Evolutionary conservation across 2,888 invertebrate genomes (phyloP).

Genomic region (Scaptomyza flava): DNA sequence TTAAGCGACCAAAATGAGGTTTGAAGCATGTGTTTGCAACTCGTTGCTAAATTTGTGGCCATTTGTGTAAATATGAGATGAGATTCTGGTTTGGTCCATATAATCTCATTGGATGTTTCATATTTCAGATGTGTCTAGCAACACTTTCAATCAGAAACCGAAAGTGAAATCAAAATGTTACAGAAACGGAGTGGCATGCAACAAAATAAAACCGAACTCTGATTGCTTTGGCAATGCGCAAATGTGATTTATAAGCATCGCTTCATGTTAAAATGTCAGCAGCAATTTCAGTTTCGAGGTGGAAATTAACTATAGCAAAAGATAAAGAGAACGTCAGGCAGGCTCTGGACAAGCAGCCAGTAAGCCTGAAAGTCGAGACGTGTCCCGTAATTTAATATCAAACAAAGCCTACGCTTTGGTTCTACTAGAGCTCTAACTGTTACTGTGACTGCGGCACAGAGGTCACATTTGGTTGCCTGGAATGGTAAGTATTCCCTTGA

Average conservation of each 20-base stretch:
- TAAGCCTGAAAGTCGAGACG: constrained; percentile 80
- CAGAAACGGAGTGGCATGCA: neutral
- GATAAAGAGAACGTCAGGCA: neutral
- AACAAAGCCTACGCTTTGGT: constrained; percentile 16
- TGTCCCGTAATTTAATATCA: constrained; percentile 79
- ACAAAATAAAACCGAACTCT: constrained; percentile 57
- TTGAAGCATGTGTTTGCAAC: constrained; percentile 28
- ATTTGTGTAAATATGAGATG: constrained; percentile 70
- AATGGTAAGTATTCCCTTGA: constrained; percentile 78
- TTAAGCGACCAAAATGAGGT: constrained; percentile 11
- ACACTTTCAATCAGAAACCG: constrained; percentile 47
- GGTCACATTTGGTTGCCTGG: constrained; percentile 82
- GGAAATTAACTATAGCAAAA: constrained; percentile 65
- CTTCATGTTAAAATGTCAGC: constrained; percentile 80
- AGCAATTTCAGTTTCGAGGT: constrained; percentile 70
- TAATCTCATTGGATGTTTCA: constrained; percentile 61
- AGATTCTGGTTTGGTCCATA: constrained; percentile 17
- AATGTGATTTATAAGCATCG: constrained; percentile 79
- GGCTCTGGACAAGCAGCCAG: constrained; percentile 19
- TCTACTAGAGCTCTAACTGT: constrained; percentile 1
- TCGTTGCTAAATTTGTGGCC: constrained; percentile 61
- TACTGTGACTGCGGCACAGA: constrained; percentile 55
- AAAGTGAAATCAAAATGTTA: constrained; percentile 31
- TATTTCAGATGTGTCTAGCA: constrained; percentile 54
- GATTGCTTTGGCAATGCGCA: constrained; percentile 76